Conservation (phyloP, 2,797 vertebrate species). For the Pipistrellus kuhlii region DNA sequence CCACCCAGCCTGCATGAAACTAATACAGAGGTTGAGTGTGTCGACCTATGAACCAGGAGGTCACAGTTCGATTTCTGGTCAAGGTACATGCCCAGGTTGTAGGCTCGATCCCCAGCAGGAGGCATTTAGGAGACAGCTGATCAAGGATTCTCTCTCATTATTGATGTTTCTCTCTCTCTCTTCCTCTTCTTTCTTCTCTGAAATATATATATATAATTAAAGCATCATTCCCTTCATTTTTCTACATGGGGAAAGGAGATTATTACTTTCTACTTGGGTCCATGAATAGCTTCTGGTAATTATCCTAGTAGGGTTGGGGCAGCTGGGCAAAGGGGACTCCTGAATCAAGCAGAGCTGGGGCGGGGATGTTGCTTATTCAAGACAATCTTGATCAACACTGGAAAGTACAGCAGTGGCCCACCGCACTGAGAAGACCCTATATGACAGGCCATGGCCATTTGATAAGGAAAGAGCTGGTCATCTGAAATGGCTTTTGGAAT, state of each 20-base stretch:
- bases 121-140: too few species aligned
- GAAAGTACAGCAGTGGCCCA: not conserved
- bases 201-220: too few species aligned
- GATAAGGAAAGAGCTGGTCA: not conserved
- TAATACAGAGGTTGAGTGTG: too few species aligned
- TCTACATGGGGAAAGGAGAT: not conserved
- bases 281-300: not conserved
- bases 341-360: not conserved
- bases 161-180: too few species aligned
- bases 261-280: not conserved
- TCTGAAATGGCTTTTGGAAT: not conserved
- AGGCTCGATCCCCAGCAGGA: too few species aligned
- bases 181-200: too few species aligned
- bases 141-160: too few species aligned
- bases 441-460: not conserved
- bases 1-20: too few species aligned
- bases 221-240: not conserved
- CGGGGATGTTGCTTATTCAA: not conserved
- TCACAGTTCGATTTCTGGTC: too few species aligned
- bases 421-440: not conserved
- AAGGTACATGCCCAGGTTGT: too few species aligned
- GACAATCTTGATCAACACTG: not conserved
- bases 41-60: too few species aligned
- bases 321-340: not conserved
- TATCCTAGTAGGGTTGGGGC: accelerated